phyloP scores from a whole-genome alignment of 2,888 invertebrate species.

The Patella ulyssiponensis region DNA sequence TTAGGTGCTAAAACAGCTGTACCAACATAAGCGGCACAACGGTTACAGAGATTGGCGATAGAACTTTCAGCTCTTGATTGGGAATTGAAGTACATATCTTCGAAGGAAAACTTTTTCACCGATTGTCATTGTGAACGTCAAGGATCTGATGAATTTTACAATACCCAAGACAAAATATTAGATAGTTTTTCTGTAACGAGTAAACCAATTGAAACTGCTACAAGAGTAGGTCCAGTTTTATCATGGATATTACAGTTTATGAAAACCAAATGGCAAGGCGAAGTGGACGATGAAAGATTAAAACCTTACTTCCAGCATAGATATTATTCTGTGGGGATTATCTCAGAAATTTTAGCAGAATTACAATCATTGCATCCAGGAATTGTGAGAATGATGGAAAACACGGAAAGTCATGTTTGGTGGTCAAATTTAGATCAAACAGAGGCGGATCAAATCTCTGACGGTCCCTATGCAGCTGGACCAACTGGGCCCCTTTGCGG shows the following conservation, averaged over 20 bases:
- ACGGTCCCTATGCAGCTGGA: no score
- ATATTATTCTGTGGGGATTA: constrained; percentile 8
- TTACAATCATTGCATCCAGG: background rate
- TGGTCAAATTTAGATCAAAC: constrained; percentile 14
- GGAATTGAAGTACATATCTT: background rate
- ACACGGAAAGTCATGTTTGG: constrained; percentile 11
- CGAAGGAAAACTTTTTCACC: background rate
- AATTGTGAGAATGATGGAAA: constrained; percentile 9
- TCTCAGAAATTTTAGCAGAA: background rate
- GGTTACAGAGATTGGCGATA: background rate
- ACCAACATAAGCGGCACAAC: background rate
- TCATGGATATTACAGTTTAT: constrained; percentile 12
- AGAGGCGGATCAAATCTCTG: no score
- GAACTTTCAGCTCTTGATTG: background rate
- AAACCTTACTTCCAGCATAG: constrained; percentile 14
- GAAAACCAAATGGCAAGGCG: constrained; percentile 6
- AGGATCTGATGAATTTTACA: background rate
- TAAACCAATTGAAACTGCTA: background rate
- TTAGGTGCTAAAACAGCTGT: background rate
- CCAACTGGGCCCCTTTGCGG: no score
- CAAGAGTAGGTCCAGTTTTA: background rate
- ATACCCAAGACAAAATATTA: background rate
- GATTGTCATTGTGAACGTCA: background rate
- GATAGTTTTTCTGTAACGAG: background rate
- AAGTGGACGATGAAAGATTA: constrained; percentile 15